Base-by-base conservation (phyloP, 1,140 invertebrate species). In the Catajapyx aquilonaris region DNA sequence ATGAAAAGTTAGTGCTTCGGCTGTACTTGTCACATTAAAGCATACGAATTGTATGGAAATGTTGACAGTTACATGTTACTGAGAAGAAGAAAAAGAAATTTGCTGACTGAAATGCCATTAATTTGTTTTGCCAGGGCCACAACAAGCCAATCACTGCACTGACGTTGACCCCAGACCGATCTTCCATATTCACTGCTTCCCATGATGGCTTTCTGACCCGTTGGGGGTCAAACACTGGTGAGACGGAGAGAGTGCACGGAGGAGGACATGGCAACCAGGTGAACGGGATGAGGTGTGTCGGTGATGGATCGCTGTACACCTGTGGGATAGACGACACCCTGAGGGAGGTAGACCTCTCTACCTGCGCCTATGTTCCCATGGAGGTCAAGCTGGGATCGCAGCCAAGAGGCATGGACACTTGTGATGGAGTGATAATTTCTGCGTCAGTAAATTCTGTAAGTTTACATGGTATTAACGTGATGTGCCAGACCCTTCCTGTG, bases 61-160 rank as follows among this genome's bases (percentile, higher is more conserved):
- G 9, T n/a, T n/a, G n/a, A n/a, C n/a, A n/a, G n/a, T n/a, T n/a
- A n/a, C n/a, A n/a, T n/a, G n/a, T n/a, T n/a, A n/a, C n/a, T n/a
- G n/a, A n/a, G n/a, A n/a, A n/a, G n/a, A n/a, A n/a, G n/a, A n/a
- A n/a, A n/a, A n/a, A n/a, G n/a, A n/a, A n/a, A n/a, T n/a, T n/a
- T n/a, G n/a, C n/a, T n/a, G n/a, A n/a, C n/a, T n/a, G n/a, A n/a
- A n/a, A n/a, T n/a, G n/a, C n/a, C n/a, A n/a, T n/a, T n/a, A n/a
- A n/a, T n/a, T n/a, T n/a, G n/a, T 38, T 32, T 36, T 60, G 60
- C 41, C 52, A 80, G 73, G 94, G 85, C 5, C 94, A 98, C 59
- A 97, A 95, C 53, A 96, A 96, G 55, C 86, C 91, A 5, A 95
- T 99, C 38, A 97, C 90, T 31, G 76, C 86, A n/a, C 61, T 97